Evolutionary conservation across 2,797 vertebrate genomes (phyloP), one percentile per base, ranked within the genome.

Genomic region (Sebastes wilsoni): DNA sequence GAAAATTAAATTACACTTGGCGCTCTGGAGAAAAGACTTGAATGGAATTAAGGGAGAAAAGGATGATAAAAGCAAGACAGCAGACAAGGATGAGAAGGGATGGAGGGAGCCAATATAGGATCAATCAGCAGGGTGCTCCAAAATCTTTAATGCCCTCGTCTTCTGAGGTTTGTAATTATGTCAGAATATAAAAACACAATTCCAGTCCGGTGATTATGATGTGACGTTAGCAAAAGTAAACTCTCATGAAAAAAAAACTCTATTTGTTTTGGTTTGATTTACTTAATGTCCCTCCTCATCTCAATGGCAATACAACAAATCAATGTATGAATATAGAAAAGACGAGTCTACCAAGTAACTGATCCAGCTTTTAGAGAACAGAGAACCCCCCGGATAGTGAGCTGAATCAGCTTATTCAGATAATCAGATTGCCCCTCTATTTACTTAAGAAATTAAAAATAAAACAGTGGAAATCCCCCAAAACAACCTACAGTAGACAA

Each of bases 71-170:
- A 86, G 67, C 22, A 2, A 82, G 77, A 83, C 78, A 58, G 61
- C 59, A 88, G 70, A 86, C 59, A 11, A 52, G 71, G 72, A 89
- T 81, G 82, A 91, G 80, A 66, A 2, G 60, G 27, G 82, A 88
- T 78, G 64, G 27, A 85, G 8, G n/a, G 66, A 80, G 76, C 32
- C 59, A 78, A 77, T 66, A 46, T 2, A 28, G 77, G 75, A 80
- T 93, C 78, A 83, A 86, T 70, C 86, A 81, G 88, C 86, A 80
- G 87, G 85, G 85, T n/a, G 84, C 69, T 22, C 13, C 30, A 23
- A 78, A 80, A 76, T 52, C 72, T 60, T 71, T 68, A 88, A 86
- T 23, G 69, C 75, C 8, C 42, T 79, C 60, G 55, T 79, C 80
- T 16, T 61, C 66, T 56, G 46, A 18, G 66, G 30, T 60, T 77